Conservation (phyloP, 2,113 vertebrate genomes). For the Nanorana parkeri region DNA sequence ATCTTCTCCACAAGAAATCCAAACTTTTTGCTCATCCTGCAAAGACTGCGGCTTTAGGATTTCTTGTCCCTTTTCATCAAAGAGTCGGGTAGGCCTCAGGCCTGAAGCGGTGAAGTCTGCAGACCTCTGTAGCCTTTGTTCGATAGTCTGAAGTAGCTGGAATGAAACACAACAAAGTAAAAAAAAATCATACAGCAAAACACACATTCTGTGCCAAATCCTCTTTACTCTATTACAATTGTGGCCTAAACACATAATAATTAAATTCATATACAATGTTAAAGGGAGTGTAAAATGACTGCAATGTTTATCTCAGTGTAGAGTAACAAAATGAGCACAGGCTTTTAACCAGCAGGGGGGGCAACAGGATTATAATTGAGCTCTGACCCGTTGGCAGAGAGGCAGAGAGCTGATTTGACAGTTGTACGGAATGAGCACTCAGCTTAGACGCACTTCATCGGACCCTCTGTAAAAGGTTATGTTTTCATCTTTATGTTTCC, state of each 20-base stretch:
- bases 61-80: conserved; percentile 60
- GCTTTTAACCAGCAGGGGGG: conserved; percentile 83
- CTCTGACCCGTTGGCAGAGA: conserved; percentile 70
- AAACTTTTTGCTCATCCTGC: conserved; percentile 62
- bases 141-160: conserved; percentile 61
- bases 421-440: conserved; percentile 65
- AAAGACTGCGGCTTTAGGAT: conserved; percentile 59
- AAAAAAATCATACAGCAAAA: background rate
- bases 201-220: conserved; percentile 38
- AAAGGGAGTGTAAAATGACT: conserved; percentile 75
- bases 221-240: conserved; percentile 51
- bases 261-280: conserved; percentile 69
- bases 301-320: conserved; percentile 72
- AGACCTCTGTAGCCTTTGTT: conserved; percentile 58
- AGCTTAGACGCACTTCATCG: conserved; percentile 58
- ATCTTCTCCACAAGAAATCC: conserved; percentile 65
- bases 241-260: conserved; percentile 65
- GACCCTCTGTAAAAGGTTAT: conserved; percentile 62
- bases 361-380: conserved; percentile 81
- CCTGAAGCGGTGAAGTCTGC: conserved; percentile 29
- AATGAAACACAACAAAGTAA: conserved; percentile 7
- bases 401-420: conserved; percentile 69
- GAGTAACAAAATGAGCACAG: conserved; percentile 72
- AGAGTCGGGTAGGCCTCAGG: conserved; percentile 58
- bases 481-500: conserved; percentile 48